Conservation (phyloP, 92 coral and sea anemone species). For the Porites rus region DNA sequence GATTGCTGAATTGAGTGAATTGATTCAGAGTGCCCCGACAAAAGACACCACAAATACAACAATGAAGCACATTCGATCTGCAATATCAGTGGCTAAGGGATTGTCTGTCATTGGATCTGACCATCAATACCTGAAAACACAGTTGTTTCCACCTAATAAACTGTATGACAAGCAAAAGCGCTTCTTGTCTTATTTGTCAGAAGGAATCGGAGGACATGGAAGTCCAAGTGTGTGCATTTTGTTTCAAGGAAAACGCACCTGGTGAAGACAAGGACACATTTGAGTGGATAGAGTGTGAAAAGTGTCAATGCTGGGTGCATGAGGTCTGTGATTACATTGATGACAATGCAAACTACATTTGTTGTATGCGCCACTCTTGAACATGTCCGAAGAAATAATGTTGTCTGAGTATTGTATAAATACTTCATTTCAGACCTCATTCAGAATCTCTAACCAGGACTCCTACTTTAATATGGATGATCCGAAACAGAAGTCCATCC, state of each 20-base stretch:
- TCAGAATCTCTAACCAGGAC: background rate
- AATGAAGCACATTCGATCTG: conserved; percentile 36
- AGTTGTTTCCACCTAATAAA: conserved; percentile 25
- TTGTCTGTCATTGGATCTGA: conserved; percentile 35
- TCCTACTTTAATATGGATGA: too few relatives aligned
- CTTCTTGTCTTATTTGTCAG: conserved; percentile 28
- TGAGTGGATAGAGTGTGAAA: conserved; percentile 47
- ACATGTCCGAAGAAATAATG: background rate
- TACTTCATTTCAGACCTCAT: background rate
- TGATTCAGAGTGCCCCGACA: conserved; percentile 37
- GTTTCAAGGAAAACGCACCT: conserved; percentile 47
- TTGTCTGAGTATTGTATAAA: too few relatives aligned
- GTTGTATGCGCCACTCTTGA: conserved; percentile 45
- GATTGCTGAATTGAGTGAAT: conserved; percentile 22
- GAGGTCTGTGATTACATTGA: conserved; percentile 34
- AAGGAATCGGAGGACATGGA: conserved; percentile 11
- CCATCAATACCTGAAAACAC: conserved; percentile 42
- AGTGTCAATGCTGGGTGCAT: conserved; percentile 53
- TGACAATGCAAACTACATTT: conserved; percentile 31
- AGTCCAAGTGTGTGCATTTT: conserved; percentile 47
- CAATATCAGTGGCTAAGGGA: conserved; percentile 55
- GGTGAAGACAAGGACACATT: background rate
- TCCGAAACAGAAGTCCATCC: too few relatives aligned
- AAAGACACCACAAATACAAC: conserved; percentile 37
- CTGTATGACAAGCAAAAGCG: conserved; percentile 36